Base-by-base conservation (phyloP, 2,113 vertebrate species). In the Penelope pileata region DNA sequence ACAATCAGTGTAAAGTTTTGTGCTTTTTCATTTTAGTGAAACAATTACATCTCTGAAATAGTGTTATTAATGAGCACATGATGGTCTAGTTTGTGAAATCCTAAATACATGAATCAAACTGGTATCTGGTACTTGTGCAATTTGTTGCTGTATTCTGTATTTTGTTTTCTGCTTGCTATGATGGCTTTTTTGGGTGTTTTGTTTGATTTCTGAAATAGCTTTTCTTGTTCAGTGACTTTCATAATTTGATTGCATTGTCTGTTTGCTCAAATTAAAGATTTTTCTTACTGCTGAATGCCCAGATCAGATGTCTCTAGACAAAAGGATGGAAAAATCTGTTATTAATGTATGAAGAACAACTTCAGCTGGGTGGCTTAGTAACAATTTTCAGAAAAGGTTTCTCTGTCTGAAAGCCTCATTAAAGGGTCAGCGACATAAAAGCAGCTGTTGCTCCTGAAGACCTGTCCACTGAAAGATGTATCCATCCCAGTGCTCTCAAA, bases 371-470 rank as follows among this genome's bases (percentile, higher is more conserved):
- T 66, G 64, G n/a, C 43, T 78, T n/a, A 9, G 14, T 56, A 50
- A 43, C 34, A 77, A 51, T 40, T 69, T 59, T 66, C 14, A 66
- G 58, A 21, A 73, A 64, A 74, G 24, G 27, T 74, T 80, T 67
- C 47, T 63, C 11, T 54, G 27, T 15, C 13, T 50, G 30, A 59
- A 67, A 73, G 7, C 64, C 86, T 93, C 77, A 72, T 75, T 86
- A 79, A 74, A 67, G 27, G 58, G 40, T 82, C 80, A 88, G 40
- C 42, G 74, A 13, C 26, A 42, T 34, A 43, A 92, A 77, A 84
- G 66, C 50, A 59, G 56, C 42, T 91, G 8, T 51, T 88, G 29
- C 23, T 77, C 42, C 58, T 77, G 22, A 30, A 67, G 63, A 34
- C 1, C 0, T 16, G 62, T 21, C 21, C 36, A 7, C n/a, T 66